These are phyloP conservation scores for Norana najaformis DNA, from an alignment of 2,888 invertebrate genomes.

Conservation along the genomic window DNA sequence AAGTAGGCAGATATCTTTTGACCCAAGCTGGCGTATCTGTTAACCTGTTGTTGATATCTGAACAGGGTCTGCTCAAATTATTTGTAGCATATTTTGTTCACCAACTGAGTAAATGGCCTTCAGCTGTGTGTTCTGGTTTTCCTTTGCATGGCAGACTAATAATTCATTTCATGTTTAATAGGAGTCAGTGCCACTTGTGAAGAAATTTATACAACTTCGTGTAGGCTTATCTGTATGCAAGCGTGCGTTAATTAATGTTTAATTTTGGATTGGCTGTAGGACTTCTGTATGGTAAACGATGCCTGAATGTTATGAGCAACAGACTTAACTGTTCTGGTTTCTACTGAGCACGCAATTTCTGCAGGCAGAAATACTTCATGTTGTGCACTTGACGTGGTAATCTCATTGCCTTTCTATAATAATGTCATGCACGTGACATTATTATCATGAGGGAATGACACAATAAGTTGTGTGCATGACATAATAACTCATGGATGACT, in stretches of 20 bases:
- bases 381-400: neutral
- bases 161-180: neutral
- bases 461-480: neutral
- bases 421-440: neutral
- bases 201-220: neutral
- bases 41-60: neutral
- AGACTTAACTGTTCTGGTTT: neutral
- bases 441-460: neutral
- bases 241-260: too few relatives aligned
- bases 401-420: neutral
- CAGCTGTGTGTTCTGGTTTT: neutral
- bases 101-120: neutral
- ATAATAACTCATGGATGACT: neutral
- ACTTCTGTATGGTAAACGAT: neutral
- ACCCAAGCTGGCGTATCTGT: neutral
- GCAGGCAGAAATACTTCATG: neutral
- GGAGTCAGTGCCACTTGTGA: conserved; percentile 2
- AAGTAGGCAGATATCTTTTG: neutral
- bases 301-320: neutral
- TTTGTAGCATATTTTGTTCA: neutral
- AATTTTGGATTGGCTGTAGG: neutral
- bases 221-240: neutral
- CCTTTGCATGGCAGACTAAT: neutral
- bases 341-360: neutral
- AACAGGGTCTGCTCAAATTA: neutral